Evolutionary conservation across 1,140 invertebrate species (phyloP), one percentile per base, ranked within the genome.

Genomic region (Cydia strobilella): DNA sequence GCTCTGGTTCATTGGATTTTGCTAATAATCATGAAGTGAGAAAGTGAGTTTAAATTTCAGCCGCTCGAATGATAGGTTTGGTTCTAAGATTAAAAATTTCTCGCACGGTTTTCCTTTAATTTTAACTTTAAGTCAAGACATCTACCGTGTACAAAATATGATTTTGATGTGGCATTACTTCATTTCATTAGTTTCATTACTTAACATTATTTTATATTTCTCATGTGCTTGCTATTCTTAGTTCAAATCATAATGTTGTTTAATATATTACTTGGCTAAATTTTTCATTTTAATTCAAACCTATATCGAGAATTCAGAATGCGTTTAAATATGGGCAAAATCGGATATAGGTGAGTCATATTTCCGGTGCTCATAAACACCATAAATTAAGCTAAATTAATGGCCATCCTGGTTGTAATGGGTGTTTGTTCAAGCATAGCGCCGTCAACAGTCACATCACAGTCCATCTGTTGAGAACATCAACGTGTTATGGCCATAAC

Each of bases 341-440:
- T 51, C 48, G 48, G 48, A 51, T 51, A 51, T 51, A 51, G 2
- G 7, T 7, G 1, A 18, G 48, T 51, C 48, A 51, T 18, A 51
- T 3, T 39, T 39, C 12, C 65, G 12, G 25, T 2, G 35, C 25
- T 23, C 3, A n/a, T n/a, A 69, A 13, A 25, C 23, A 66, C 6
- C 23, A 66, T 66, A 54, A 18, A 54, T 54, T 54, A 54, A 54
- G 51, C 51, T 18, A 54, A 54, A 54, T 54, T n/a, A 54, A 54
- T 18, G 51, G 51, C 51, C n/a, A 59, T 59, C 54, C 54, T 59
- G 54, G 54, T 23, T 59, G 23, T 23, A 59, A 59, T 59, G 20
- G 42, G 9, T 59, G 54, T 59, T 59, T 59, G 20, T 59, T 69
- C 25, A 69, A n/a, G 7, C 65, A 12, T 69, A 66, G 12, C 31